These are phyloP conservation scores for Chaetura pelagica DNA, from an alignment of 2,113 vertebrate genomes.

Conservation along the genomic window DNA sequence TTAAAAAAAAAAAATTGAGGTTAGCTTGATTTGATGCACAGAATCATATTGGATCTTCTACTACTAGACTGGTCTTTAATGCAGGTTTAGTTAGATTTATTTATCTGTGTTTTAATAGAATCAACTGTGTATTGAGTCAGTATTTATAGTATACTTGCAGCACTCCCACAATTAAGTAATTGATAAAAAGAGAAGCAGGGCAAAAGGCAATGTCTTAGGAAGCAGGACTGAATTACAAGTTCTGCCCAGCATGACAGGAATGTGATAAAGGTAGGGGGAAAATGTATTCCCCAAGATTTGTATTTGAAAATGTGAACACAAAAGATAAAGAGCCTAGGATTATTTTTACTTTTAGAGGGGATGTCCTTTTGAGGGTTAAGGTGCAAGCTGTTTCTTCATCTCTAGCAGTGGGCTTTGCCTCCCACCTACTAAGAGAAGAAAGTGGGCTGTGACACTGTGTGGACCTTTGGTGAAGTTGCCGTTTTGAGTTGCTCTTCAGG, in stretches of 20 bases:
- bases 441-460: conserved; percentile 33
- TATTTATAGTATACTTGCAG: neutral
- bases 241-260: neutral
- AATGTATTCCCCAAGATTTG: conserved; percentile 6
- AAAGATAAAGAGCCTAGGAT: conserved; percentile 46
- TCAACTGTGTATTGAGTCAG: neutral
- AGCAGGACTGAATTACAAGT: neutral
- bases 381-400: conserved; percentile 49
- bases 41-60: neutral
- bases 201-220: neutral
- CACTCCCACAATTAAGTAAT: neutral
- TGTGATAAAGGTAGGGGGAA: neutral
- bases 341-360: conserved; percentile 27
- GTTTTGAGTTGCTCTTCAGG: conserved; percentile 59
- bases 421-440: conserved; percentile 69
- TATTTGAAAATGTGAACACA: conserved; percentile 52
- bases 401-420: conserved; percentile 59
- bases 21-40: neutral
- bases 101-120: neutral
- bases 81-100: neutral
- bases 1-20: neutral
- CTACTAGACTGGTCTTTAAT: neutral
- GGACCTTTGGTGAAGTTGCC: conserved; percentile 53
- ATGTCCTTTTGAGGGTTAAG: conserved; percentile 56
- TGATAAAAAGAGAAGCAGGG: neutral